Conservation (phyloP, 2,797 vertebrate genomes). For the Oryzias dopingdopingensis region DNA sequence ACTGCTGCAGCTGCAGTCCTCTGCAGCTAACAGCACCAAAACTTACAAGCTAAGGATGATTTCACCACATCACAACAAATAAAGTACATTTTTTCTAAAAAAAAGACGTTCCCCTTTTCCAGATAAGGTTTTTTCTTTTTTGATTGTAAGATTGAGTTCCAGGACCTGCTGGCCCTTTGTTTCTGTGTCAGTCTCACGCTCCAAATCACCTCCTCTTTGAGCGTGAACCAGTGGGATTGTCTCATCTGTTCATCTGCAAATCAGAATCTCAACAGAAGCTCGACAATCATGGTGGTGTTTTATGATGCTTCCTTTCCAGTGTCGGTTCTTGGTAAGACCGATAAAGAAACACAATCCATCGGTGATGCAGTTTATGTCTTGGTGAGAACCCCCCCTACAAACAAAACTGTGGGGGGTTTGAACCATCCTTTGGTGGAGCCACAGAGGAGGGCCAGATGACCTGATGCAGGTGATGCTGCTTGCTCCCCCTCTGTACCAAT, state of each 20-base stretch:
- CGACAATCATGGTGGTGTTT: conserved; percentile 32
- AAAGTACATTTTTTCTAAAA: conserved; percentile 57
- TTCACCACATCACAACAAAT: conserved; percentile 70
- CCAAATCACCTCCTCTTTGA: conserved; percentile 12
- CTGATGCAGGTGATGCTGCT: conserved; percentile 53
- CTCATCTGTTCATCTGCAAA: conserved; percentile 31
- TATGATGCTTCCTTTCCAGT: no score
- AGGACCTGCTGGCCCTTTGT: conserved; percentile 12
- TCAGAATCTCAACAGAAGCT: conserved; percentile 32
- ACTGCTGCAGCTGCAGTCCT: conserved; percentile 56
- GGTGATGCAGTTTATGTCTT: conserved; percentile 15
- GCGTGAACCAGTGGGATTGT: conserved; percentile 8
- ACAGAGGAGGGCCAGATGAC: conserved; percentile 38
- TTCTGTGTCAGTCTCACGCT: conserved; percentile 32
- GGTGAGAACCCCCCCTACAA: conserved; percentile 25
- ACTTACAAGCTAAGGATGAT: conserved; percentile 58
- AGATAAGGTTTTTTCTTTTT: conserved; percentile 20
- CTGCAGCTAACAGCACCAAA: conserved; percentile 47
- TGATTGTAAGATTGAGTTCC: conserved; percentile 48
- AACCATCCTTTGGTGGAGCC: conserved; percentile 76
- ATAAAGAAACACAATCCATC: no score
- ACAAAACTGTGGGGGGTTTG: neutral
- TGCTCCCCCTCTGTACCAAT: conserved; percentile 30
- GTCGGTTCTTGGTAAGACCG: no score
- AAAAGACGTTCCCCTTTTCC: conserved; percentile 30